Percentiles rank a stretch among this genome's conserved stretches.
These are phyloP conservation scores for Calyptomena viridis DNA, from an alignment of 2,113 vertebrate genomes.

Conservation along the genomic window DNA sequence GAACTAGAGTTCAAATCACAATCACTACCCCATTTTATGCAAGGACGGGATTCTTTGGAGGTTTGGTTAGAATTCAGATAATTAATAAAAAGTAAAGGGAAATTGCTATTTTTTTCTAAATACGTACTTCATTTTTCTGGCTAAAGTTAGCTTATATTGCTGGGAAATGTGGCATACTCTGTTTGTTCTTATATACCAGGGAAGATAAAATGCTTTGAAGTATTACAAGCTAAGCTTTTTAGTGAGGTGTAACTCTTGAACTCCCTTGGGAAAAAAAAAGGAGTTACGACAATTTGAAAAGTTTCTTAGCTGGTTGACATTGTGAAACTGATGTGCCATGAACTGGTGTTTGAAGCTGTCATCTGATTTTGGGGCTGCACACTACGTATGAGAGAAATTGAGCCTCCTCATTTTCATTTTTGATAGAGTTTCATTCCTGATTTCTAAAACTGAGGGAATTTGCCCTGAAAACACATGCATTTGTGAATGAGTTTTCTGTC, in stretches of 20 bases:
- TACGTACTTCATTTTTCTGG: not conserved
- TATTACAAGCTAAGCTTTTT: not conserved
- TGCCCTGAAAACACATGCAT: not conserved
- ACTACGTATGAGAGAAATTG: not conserved
- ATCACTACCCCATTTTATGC: not conserved
- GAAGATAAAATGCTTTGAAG: constrained; percentile 13
- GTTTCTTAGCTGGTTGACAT: not conserved
- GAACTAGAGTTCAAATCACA: not conserved
- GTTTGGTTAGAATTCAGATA: not conserved
- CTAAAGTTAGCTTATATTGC: not conserved
- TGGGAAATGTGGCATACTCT: not conserved
- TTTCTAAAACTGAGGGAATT: not conserved
- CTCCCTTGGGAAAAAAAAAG: not conserved
- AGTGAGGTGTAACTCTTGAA: not conserved
- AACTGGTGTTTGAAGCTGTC: not conserved
- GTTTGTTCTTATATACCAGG: not conserved
- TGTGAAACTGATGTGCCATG: not conserved
- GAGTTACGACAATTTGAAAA: not conserved
- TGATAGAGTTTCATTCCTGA: not conserved
- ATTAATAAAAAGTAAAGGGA: constrained; percentile 22
- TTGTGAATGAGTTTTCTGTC: not conserved
- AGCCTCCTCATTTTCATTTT: not conserved
- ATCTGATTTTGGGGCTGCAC: not conserved
- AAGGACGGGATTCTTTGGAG: constrained; percentile 1
- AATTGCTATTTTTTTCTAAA: constrained; percentile 14